Evolutionary conservation across 1,140 invertebrate species (phyloP).

Genomic region (Trichoplusia ni): DNA sequence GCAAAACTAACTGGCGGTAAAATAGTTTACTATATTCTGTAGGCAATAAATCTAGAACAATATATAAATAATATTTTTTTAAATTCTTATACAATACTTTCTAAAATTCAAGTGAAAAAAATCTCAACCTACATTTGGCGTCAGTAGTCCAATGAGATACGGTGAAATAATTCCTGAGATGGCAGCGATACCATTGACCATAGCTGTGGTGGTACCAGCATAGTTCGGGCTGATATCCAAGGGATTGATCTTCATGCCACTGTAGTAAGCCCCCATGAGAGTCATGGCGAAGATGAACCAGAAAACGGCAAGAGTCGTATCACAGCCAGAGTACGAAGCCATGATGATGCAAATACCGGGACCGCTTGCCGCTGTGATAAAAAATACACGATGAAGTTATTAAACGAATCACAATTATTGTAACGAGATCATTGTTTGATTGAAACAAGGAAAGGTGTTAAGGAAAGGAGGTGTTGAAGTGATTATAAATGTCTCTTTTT

Average conservation of each 20-base stretch:
- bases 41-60: no score
- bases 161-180: conserved; percentile 91
- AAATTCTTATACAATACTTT: neutral
- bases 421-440: no score
- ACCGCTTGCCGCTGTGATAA: conserved; percentile 85
- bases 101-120: neutral
- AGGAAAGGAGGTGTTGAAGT: no score
- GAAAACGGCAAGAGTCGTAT: conserved; percentile 83
- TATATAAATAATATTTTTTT: no score
- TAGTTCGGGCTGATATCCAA: conserved; percentile 92
- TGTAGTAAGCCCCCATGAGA: conserved; percentile 89
- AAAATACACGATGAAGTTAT: conserved; percentile 13
- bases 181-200: conserved; percentile 92
- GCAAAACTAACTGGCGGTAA: no score
- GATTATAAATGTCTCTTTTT: no score
- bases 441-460: no score
- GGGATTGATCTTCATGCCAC: conserved; percentile 90
- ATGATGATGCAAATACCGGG: conserved; percentile 90
- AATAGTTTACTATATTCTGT: no score
- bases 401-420: no score
- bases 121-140: conserved; percentile 83
- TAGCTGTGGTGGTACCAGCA: conserved; percentile 91
- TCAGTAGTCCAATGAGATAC: conserved; percentile 89
- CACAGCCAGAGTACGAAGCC: conserved; percentile 91
- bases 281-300: conserved; percentile 88